phyloP scores from a whole-genome alignment of 2,888 invertebrate species.

The Drosophila cognata region DNA sequence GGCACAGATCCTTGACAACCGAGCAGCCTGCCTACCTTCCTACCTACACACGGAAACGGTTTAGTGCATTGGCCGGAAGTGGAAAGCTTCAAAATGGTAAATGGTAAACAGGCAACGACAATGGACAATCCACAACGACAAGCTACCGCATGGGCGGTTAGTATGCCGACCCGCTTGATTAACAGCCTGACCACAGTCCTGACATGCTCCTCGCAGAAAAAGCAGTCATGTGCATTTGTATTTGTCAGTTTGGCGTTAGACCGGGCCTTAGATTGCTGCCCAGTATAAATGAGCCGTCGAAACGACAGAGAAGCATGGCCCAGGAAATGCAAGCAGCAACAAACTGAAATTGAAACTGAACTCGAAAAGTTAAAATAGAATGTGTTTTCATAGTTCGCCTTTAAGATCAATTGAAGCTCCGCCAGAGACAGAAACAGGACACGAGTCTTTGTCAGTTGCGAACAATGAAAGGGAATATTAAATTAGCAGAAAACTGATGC shows the following conservation, averaged over 20 bases:
- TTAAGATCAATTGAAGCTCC: slow-evolving; percentile 48
- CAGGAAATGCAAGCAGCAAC: slow-evolving; percentile 49
- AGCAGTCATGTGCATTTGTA: slow-evolving; percentile 61
- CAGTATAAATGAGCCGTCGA: slow-evolving; percentile 64
- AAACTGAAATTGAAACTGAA: slow-evolving; percentile 12
- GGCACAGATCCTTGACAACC: slow-evolving; percentile 62
- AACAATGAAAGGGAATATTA: slow-evolving; percentile 49
- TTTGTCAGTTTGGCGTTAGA: slow-evolving; percentile 56
- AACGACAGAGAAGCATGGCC: slow-evolving; percentile 68
- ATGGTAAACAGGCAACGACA: slow-evolving; percentile 49
- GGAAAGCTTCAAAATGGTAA: slow-evolving; percentile 50
- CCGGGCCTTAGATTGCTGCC: slow-evolving; percentile 31
- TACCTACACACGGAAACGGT: slow-evolving; percentile 61
- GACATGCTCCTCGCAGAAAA: slow-evolving; percentile 52
- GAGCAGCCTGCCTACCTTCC: neutral
- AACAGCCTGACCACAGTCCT: slow-evolving; percentile 35
- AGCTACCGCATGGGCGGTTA: slow-evolving; percentile 25
- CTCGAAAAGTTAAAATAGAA: slow-evolving; percentile 10
- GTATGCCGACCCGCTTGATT: slow-evolving; percentile 55
- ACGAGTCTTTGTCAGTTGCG: slow-evolving; percentile 19
- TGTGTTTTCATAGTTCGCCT: neutral
- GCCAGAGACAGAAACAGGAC: slow-evolving; percentile 10
- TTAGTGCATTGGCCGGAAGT: slow-evolving; percentile 74
- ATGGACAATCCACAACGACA: slow-evolving; percentile 22
- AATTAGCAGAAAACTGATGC: slow-evolving; percentile 56